Evolutionary conservation across 1,140 invertebrate genomes (phyloP), one percentile per base, ranked within the genome.

Genomic region (Cepaea nemoralis): DNA sequence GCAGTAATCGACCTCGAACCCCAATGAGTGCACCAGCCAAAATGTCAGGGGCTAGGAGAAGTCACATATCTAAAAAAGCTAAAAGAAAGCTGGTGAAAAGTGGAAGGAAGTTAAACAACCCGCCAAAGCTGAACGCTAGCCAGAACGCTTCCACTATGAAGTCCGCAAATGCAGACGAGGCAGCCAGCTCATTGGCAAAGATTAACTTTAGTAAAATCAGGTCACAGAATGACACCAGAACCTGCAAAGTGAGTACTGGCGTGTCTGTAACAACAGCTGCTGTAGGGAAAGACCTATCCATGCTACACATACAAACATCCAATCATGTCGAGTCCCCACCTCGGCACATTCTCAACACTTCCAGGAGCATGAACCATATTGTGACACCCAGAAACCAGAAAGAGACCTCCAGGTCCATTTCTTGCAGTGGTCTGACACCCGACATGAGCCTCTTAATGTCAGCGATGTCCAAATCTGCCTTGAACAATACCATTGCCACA

Each of bases 11-110:
- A 12, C 71, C 80, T 10, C 37, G 40, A 0, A 74, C 76, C 37
- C 82, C 82, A 12, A 40, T 45, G 8, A 83, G 82, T 75, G 82
- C 82, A 37, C 82, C 82, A 63, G 48, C 82, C 24, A 83, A 83
- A 79, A 35, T 83, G 22, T 63, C 82, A 8, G 24, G 66, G 14
- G 24, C 1, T 14, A 22, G 48, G 19, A 69, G 59, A 45, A 6
- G 35, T 27, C 77, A 78, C 40, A 27, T 78, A 6, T 78, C 77
- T n/a, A 67, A 39, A 12, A 70, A 27, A 27, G 45, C 3, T 39
- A 42, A 77, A 39, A 77, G 37, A 37, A 77, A 48, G 27, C 22
- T 74, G 71, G 55, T 31, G 0, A 22, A 22, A 14, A 73, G 50
- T 67, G 39, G 59, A 8, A 67, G 35, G 33, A 66, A 24, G 24